A percentile compares a stretch with the other conserved stretches of the same genome.
phyloP scores from a whole-genome alignment of 1,140 invertebrate species.

The Sitophilus oryzae region DNA sequence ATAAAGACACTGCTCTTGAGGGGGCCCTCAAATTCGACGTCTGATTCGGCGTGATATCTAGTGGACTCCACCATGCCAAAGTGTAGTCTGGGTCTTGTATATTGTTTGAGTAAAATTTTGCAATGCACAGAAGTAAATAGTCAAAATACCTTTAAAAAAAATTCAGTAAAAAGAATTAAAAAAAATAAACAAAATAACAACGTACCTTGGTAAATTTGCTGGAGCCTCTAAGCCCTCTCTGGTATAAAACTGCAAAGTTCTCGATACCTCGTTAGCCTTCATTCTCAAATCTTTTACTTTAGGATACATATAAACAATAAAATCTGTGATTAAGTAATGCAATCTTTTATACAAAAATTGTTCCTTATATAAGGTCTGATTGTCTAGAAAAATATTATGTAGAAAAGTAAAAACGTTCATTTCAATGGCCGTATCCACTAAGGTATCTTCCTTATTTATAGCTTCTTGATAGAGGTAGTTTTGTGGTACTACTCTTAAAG shows the following conservation, averaged over 20 bases:
- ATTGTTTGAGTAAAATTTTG: constrained; percentile 72
- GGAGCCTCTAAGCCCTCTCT: constrained; percentile 79
- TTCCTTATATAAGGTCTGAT: constrained; percentile 63
- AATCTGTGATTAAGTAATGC: constrained; percentile 84
- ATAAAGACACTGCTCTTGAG: constrained; percentile 68
- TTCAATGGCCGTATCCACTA: constrained; percentile 72
- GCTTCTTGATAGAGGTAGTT: constrained; percentile 34
- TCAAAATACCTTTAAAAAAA: constrained; percentile 61
- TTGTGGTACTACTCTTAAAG: constrained; percentile 59
- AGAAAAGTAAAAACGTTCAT: constrained; percentile 76
- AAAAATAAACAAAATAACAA: not conserved
- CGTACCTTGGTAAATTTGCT: constrained; percentile 55
- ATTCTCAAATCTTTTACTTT: constrained; percentile 80
- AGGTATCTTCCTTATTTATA: constrained; percentile 68
- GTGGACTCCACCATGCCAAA: constrained; percentile 78
- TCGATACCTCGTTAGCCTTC: constrained; percentile 82
- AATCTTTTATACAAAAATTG: constrained; percentile 80
- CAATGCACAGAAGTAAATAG: constrained; percentile 70
- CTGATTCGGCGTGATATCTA: constrained; percentile 49
- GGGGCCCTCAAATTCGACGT: constrained; percentile 39
- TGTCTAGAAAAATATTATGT: constrained; percentile 65
- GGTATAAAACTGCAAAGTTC: constrained; percentile 72
- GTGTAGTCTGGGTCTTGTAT: constrained; percentile 63
- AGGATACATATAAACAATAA: constrained; percentile 87
- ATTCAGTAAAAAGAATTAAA: not conserved